Conservation (phyloP, 1,140 invertebrate species). For the Drosophila hydei region DNA sequence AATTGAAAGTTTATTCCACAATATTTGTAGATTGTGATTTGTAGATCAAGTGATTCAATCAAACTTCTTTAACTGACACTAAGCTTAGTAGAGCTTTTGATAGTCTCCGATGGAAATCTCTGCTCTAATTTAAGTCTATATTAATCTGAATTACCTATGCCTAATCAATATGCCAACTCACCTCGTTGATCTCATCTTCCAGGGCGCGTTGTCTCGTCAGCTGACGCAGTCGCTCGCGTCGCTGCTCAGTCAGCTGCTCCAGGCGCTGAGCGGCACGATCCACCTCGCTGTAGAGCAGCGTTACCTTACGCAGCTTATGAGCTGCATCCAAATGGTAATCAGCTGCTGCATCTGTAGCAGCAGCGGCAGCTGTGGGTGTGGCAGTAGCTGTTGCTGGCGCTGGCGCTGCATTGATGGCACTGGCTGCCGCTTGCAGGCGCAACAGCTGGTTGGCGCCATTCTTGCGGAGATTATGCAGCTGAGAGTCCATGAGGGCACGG, state of each 20-base stretch:
- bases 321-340: conserved; percentile 62
- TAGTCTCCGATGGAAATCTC: too few species aligned
- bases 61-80: too few species aligned
- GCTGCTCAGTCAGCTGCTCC: conserved; percentile 85
- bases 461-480: conserved; percentile 84
- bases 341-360: conserved; percentile 2
- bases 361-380: conserved; percentile 17
- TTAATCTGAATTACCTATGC: too few species aligned
- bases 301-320: conserved; percentile 83
- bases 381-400: conserved; percentile 9
- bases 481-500: conserved; percentile 85
- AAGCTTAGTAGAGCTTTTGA: too few species aligned
- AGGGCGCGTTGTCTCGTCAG: conserved; percentile 85
- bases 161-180: conserved; percentile 65
- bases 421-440: conserved; percentile 85
- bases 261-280: conserved; percentile 85
- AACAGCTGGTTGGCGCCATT: conserved; percentile 84
- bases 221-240: conserved; percentile 85
- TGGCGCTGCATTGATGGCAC: conserved; percentile 49
- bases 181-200: conserved; percentile 86
- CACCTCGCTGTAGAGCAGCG: conserved; percentile 85
- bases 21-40: too few species aligned
- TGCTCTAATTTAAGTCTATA: too few species aligned
- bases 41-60: too few species aligned
- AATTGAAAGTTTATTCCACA: too few species aligned